Percentiles rank a stretch among this genome's conserved stretches.
These are phyloP conservation scores for Pao palembangensis DNA, from an alignment of 2,113 vertebrate species.

Conservation along the genomic window DNA sequence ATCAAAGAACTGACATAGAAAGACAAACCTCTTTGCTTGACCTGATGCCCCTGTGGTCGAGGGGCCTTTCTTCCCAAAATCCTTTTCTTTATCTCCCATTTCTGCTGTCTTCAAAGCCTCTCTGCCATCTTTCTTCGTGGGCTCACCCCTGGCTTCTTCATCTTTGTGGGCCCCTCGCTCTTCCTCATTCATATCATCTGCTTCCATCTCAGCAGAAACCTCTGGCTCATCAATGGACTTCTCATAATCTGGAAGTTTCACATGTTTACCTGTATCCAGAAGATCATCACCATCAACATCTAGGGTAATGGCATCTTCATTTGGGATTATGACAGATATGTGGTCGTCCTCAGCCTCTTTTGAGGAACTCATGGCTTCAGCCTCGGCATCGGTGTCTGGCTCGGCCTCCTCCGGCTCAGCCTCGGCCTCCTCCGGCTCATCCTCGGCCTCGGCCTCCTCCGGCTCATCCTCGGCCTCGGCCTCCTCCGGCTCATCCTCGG, in stretches of 20 bases:
- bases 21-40: slow-evolving; percentile 99
- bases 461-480: slow-evolving; percentile 18
- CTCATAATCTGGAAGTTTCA: slow-evolving; percentile 99
- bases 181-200: slow-evolving; percentile 86
- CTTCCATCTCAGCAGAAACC: slow-evolving; percentile 84
- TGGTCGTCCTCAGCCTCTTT: slow-evolving; percentile 99
- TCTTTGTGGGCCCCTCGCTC: slow-evolving; percentile 89
- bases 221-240: slow-evolving; percentile 90
- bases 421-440: slow-evolving; percentile 23
- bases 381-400: slow-evolving; percentile 74
- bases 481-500: slow-evolving; percentile 29
- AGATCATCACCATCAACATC: slow-evolving; percentile 99
- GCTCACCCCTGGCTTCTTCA: slow-evolving; percentile 87
- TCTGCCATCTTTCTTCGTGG: slow-evolving; percentile 92
- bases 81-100: slow-evolving; percentile 99
- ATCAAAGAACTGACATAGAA: slow-evolving; percentile 99
- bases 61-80: slow-evolving; percentile 99
- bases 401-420: slow-evolving; percentile 51
- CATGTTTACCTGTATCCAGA: slow-evolving; percentile 99
- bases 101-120: slow-evolving; percentile 96
- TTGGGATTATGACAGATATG: slow-evolving; percentile 98
- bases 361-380: slow-evolving; percentile 84
- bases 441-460: slow-evolving; percentile 23
- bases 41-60: slow-evolving; percentile 96
- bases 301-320: slow-evolving; percentile 99